Evolutionary conservation across 2,113 vertebrate species (phyloP).

Genomic region (Gorsachius goisagi): DNA sequence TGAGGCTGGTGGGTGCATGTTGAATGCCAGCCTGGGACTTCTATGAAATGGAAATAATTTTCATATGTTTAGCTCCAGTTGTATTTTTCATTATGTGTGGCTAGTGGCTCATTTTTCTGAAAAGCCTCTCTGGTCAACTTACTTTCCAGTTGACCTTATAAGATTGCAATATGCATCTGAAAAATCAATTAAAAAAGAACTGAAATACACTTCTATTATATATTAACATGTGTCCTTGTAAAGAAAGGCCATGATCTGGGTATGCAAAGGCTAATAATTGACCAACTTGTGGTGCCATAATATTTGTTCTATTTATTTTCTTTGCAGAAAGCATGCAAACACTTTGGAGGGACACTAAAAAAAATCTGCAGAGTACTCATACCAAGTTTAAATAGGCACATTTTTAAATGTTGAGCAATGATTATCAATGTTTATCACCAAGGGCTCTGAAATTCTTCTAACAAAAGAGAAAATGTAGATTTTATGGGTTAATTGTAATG

Average conservation of each 20-base stretch:
- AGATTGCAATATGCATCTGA: background rate
- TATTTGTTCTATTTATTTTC: conserved; percentile 56
- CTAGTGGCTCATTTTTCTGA: background rate
- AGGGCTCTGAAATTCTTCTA: background rate
- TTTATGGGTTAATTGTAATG: background rate
- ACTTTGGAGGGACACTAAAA: background rate
- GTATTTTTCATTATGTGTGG: background rate
- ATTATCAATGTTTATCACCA: background rate
- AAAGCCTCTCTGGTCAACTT: background rate
- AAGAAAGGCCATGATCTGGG: background rate
- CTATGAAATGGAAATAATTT: background rate
- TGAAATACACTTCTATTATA: conserved; percentile 54
- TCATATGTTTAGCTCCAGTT: background rate
- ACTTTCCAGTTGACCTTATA: conserved; percentile 4
- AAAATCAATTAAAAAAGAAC: conserved; percentile 44
- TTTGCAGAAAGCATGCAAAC: background rate
- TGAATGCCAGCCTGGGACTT: background rate
- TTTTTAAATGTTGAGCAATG: background rate
- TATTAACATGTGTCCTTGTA: conserved; percentile 63
- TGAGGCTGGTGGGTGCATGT: background rate
- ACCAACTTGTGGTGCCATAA: conserved; percentile 41
- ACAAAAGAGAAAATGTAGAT: background rate
- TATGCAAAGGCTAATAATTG: conserved; percentile 67
- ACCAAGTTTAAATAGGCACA: conserved; percentile 5
- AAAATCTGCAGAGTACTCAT: background rate